Evolutionary conservation across 2,888 invertebrate species (phyloP).

Genomic region (Ethmia dodecea): DNA sequence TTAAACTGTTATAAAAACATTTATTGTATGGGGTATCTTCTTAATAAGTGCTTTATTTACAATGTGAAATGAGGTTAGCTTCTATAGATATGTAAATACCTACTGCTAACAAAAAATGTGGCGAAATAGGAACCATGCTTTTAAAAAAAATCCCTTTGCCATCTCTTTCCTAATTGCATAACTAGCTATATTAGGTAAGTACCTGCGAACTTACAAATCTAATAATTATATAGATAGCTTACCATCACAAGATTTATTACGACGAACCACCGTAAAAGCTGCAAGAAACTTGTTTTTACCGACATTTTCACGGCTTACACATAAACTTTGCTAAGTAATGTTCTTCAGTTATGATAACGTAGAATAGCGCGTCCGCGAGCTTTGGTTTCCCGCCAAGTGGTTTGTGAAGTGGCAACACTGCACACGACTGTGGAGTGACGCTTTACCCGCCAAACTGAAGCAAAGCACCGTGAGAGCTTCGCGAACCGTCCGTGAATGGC

Average conservation of each 20-base stretch:
- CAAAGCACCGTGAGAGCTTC: slow-evolving; percentile 64
- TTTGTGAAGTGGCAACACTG: slow-evolving; percentile 30
- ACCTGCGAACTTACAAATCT: too few relatives aligned
- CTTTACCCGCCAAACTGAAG: slow-evolving; percentile 72
- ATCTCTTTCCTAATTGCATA: too few relatives aligned
- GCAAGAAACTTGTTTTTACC: slow-evolving; percentile 27
- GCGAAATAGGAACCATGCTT: too few relatives aligned
- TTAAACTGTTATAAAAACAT: too few relatives aligned
- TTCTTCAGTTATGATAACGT: slow-evolving; percentile 29
- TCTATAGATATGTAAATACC: too few relatives aligned
- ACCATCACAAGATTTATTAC: slow-evolving; percentile 51
- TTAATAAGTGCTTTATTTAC: too few relatives aligned
- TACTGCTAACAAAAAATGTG: too few relatives aligned
- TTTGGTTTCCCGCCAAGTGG: slow-evolving; percentile 57
- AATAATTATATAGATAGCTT: too few relatives aligned
- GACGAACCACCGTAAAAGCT: slow-evolving; percentile 50
- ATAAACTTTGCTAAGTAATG: slow-evolving; percentile 32
- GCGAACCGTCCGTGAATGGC: slow-evolving; percentile 72
- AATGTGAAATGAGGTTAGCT: too few relatives aligned
- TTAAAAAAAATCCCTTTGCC: too few relatives aligned
- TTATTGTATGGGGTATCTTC: too few relatives aligned
- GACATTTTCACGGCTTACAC: slow-evolving; percentile 31
- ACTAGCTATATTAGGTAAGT: too few relatives aligned
- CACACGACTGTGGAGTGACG: slow-evolving; percentile 55
- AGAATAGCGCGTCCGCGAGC: slow-evolving; percentile 33